Percentiles rank a stretch among this genome's conserved stretches.
These are phyloP conservation scores for Chascanopsetta lugubris DNA, from an alignment of 2,113 vertebrate genomes.

Conservation along the genomic window DNA sequence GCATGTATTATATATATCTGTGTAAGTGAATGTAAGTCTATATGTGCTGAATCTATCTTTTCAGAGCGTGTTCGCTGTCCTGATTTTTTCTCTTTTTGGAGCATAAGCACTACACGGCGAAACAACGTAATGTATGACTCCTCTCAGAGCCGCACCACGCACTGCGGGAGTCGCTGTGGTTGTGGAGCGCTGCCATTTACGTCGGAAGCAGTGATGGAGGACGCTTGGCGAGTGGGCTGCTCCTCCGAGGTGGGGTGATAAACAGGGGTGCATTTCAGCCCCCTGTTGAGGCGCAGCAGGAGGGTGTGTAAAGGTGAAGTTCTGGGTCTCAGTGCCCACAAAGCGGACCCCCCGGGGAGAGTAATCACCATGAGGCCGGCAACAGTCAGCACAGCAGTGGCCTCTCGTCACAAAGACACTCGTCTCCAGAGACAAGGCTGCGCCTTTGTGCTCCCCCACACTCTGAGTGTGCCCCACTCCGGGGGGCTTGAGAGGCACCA, in stretches of 20 bases:
- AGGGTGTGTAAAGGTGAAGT: slow-evolving; percentile 80
- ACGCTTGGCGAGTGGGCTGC: slow-evolving; percentile 3
- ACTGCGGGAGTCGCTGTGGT: background rate
- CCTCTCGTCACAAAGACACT: slow-evolving; percentile 73
- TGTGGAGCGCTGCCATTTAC: slow-evolving; percentile 1
- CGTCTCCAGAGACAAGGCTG: slow-evolving; percentile 72
- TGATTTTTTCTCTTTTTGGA: background rate
- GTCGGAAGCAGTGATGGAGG: background rate
- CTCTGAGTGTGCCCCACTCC: slow-evolving; percentile 72
- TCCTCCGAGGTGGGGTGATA: slow-evolving; percentile 55
- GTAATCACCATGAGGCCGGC: slow-evolving; percentile 82
- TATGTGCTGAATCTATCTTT: background rate
- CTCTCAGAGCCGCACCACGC: too few species aligned
- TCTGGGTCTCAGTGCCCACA: slow-evolving; percentile 72
- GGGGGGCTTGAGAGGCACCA: slow-evolving; percentile 77
- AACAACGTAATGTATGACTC: background rate
- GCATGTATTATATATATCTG: slow-evolving; percentile 9
- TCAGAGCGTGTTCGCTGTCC: background rate
- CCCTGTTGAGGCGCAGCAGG: slow-evolving; percentile 68
- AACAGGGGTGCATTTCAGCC: slow-evolving; percentile 65
- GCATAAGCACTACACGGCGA: background rate
- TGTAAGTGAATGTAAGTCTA: background rate
- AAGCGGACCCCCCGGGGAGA: slow-evolving; percentile 75
- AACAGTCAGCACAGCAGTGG: slow-evolving; percentile 74
- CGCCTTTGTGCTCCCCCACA: slow-evolving; percentile 73